Percentiles rank a stretch among this genome's conserved stretches.
These are phyloP conservation scores for Tragelaphus scriptus DNA, from an alignment of 2,113 vertebrate species.

Conservation along the genomic window DNA sequence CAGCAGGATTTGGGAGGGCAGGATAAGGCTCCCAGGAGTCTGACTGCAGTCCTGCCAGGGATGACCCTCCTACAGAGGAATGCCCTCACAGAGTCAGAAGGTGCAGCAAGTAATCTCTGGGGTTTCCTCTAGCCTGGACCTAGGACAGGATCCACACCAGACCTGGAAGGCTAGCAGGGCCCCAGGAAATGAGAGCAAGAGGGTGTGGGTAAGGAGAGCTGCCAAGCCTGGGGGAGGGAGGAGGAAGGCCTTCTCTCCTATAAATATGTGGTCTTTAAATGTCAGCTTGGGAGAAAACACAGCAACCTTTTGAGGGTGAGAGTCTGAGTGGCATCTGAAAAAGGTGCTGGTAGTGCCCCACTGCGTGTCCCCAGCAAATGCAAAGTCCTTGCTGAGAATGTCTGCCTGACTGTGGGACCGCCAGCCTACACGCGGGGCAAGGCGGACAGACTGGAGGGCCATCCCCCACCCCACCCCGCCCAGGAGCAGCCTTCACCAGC, in stretches of 20 bases:
- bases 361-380: not conserved
- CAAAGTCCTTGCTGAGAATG: not conserved
- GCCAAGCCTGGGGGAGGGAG: not conserved
- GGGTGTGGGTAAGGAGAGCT: not conserved
- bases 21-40: not conserved
- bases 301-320: not conserved
- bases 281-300: slow-evolving; percentile 7
- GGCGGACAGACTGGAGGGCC: not conserved
- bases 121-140: not conserved
- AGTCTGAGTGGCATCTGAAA: not conserved
- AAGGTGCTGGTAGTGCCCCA: not conserved
- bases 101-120: not conserved
- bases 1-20: too few relatives aligned
- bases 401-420: not conserved
- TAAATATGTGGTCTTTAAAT: slow-evolving; percentile 33
- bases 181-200: not conserved
- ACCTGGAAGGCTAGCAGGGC: not conserved
- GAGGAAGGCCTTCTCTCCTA: not conserved
- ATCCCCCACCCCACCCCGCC: not conserved
- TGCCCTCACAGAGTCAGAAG: not conserved
- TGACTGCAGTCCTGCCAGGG: not conserved
- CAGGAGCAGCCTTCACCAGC: not conserved
- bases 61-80: not conserved
- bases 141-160: not conserved
- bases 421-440: not conserved